These are phyloP conservation scores for Forficula auricularia DNA, from an alignment of 1,140 invertebrate genomes.

Conservation along the genomic window DNA sequence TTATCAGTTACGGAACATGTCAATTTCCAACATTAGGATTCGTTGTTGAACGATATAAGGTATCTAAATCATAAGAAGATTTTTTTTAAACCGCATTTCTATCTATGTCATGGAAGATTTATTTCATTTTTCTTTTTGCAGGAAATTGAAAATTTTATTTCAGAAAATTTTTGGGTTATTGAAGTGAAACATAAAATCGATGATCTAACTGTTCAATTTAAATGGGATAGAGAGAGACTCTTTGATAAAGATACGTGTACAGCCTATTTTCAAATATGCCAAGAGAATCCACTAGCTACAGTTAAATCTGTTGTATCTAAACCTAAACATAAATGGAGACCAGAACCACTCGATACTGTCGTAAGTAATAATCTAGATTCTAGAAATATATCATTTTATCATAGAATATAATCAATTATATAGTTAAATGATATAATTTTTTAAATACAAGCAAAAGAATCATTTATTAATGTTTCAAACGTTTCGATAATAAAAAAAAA, in stretches of 20 bases:
- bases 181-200: constrained; percentile 52
- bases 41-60: constrained; percentile 84
- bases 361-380: constrained; percentile 37
- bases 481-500: too few species aligned
- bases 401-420: too few species aligned
- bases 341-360: constrained; percentile 86
- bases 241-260: constrained; percentile 76
- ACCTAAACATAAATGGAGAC: constrained; percentile 92
- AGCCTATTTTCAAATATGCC: constrained; percentile 59
- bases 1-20: constrained; percentile 95
- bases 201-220: constrained; percentile 63
- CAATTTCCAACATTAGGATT: constrained; percentile 96
- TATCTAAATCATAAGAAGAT: constrained; percentile 22
- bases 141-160: constrained; percentile 62
- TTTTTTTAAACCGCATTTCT: too few species aligned
- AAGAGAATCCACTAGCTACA: constrained; percentile 55
- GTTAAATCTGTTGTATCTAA: constrained; percentile 71
- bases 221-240: constrained; percentile 71
- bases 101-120: too few species aligned
- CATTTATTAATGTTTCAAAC: too few species aligned
- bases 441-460: too few species aligned
- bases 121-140: too few species aligned
- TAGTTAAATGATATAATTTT: too few species aligned
- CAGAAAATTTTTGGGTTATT: constrained; percentile 88
- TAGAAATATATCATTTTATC: too few species aligned